phyloP scores from a whole-genome alignment of 2,113 vertebrate genomes.

The Oriolus oriolus region DNA sequence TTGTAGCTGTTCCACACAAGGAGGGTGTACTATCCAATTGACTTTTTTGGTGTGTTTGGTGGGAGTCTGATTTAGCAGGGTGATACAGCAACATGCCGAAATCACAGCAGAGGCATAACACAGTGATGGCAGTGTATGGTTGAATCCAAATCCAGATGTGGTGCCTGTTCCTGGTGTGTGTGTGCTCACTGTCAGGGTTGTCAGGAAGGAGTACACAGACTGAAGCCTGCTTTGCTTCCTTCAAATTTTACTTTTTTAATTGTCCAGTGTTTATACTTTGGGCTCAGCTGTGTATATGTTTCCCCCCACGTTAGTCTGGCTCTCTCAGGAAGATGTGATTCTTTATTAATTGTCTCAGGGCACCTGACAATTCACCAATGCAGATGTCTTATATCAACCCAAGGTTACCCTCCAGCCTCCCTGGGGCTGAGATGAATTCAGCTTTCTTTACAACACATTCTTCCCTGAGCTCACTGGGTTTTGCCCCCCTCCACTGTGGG shows the following conservation, averaged over 20 bases:
- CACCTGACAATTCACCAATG: background rate
- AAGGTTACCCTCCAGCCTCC: background rate
- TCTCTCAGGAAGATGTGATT: background rate
- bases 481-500: background rate
- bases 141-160: background rate
- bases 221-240: background rate
- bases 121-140: background rate
- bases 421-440: background rate
- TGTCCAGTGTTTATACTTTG: background rate
- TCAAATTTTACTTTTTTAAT: background rate
- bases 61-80: background rate
- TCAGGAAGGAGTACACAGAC: background rate
- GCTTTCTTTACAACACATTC: background rate
- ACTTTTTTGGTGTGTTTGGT: background rate
- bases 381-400: background rate
- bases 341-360: background rate
- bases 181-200: background rate
- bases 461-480: background rate
- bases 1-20: accelerated
- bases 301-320: background rate
- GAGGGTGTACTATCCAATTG: background rate
- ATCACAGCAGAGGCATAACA: background rate
- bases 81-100: background rate
- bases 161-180: background rate
- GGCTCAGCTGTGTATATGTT: background rate